Conservation (phyloP, 2,888 invertebrate species). For the Clanis bilineata region DNA sequence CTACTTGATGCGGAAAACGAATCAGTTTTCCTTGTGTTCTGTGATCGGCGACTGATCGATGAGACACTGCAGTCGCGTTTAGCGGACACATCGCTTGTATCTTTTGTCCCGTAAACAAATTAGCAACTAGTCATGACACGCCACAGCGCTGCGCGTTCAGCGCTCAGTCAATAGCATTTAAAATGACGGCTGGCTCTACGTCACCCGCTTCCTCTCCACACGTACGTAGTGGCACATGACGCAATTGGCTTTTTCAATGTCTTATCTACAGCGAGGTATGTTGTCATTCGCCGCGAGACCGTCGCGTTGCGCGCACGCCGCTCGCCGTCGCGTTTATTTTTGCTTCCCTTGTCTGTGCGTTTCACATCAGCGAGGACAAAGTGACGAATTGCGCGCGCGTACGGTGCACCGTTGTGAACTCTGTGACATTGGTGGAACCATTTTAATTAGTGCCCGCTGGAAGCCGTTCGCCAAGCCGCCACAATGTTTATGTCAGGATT, state of each 20-base stretch:
- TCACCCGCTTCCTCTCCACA: conserved; percentile 75
- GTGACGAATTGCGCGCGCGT: conserved; percentile 71
- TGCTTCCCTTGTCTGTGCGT: conserved; percentile 71
- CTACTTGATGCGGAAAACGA: background rate
- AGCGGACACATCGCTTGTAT: conserved; percentile 23
- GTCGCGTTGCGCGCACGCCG: conserved; percentile 72
- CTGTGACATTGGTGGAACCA: conserved; percentile 62
- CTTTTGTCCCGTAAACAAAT: conserved; percentile 59
- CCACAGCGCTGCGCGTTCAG: conserved; percentile 21
- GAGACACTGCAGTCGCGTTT: background rate
- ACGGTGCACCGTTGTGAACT: conserved; percentile 76
- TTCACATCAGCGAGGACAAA: conserved; percentile 73
- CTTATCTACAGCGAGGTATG: conserved; percentile 78
- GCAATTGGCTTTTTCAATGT: conserved; percentile 82
- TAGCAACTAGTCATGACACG: conserved; percentile 54
- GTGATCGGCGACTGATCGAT: background rate
- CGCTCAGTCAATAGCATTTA: conserved; percentile 56
- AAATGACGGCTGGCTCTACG: conserved; percentile 73
- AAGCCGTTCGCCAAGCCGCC: conserved; percentile 44
- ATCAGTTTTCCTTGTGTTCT: background rate
- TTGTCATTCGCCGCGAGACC: conserved; percentile 77
- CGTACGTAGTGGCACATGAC: conserved; percentile 80
- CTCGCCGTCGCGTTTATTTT: conserved; percentile 58
- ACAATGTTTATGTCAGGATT: conserved; percentile 77
- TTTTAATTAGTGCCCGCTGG: conserved; percentile 41